Evolutionary conservation across 2,888 invertebrate genomes (phyloP), one percentile per base, ranked within the genome.

Genomic region (Conops quadrifasciatus): DNA sequence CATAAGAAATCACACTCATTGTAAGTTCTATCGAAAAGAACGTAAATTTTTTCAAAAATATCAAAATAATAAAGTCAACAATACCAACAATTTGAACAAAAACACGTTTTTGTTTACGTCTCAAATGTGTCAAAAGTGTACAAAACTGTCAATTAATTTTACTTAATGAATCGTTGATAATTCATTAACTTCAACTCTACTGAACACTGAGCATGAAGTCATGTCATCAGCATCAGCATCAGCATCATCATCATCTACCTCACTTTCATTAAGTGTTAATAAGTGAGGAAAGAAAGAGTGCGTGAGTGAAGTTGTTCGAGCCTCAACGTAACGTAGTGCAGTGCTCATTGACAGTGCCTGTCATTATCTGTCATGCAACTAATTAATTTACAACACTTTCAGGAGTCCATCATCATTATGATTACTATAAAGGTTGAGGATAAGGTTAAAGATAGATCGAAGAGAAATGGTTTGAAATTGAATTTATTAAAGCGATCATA

Each of bases 331-430:
- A 43, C 56, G 56, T 24, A 15, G 19, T 19, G 19, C 24, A 53
- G 56, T 26, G 56, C 47, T 7, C 47, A 49, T 56, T 66, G 66
- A 66, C 66, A 66, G 56, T 19, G 36, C 19, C 36, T 66, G 66
- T 66, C 66, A 66, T 24, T 66, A 56, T 56, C 36, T 56, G 66
- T 56, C 45, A 19, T 21, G 63, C 47, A 45, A 26, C 63, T 63
- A 63, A 63, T 63, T 63, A 63, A 63, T 45, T 45, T 21, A 47
- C 63, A 63, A 45, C 47, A 63, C 36, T 36, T 36, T 4, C 36
- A 7, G 5, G 9, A 7, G 9, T 7, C 36, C 36, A 7, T 36
- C 4, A 36, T 36, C 36, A 36, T 9, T 36, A 36, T 36, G 5
- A 36, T 36, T 36, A 36, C 9, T 9, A 36, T 36, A 36, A 36